Conservation (phyloP, 64 coral and sea anemone species). For the Montipora sp. region DNA sequence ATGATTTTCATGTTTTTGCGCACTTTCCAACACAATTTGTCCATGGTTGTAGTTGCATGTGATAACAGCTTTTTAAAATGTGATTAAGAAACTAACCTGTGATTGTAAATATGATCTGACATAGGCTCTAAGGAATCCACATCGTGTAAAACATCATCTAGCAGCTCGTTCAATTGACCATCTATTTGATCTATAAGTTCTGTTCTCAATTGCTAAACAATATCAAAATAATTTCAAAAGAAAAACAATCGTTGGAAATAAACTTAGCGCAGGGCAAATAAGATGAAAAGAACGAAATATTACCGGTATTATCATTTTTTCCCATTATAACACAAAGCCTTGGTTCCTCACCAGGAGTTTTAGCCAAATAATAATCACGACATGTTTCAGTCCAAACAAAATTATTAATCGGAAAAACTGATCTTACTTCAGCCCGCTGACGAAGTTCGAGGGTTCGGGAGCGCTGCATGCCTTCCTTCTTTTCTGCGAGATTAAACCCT, state of each 20-base stretch:
- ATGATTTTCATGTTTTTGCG: too few species aligned
- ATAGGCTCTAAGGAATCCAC: constrained; percentile 20
- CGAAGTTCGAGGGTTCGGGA: constrained; percentile 53
- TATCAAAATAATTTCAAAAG: neutral
- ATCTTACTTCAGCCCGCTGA: constrained; percentile 42
- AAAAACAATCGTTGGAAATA: neutral
- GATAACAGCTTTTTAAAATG: neutral
- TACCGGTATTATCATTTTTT: too few species aligned
- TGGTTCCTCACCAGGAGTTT: neutral
- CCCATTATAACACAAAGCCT: neutral
- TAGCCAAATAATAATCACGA: neutral
- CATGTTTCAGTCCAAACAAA: neutral
- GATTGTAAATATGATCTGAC: neutral
- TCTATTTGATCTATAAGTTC: constrained; percentile 88
- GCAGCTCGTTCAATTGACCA: constrained; percentile 75
- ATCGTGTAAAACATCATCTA: constrained; percentile 87
- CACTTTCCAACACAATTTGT: too few species aligned
- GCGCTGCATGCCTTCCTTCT: constrained; percentile 1
- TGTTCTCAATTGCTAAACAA: constrained; percentile 78
- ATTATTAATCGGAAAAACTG: too few species aligned
- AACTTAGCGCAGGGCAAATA: neutral
- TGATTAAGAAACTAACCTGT: neutral
- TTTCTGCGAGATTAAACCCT: constrained; percentile 33
- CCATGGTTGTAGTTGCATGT: neutral
- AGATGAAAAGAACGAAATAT: too few species aligned